A percentile compares a stretch with the other conserved stretches of the same genome.
Conservation (phyloP, 2,888 invertebrate species). For the Electrophaes corylata region DNA sequence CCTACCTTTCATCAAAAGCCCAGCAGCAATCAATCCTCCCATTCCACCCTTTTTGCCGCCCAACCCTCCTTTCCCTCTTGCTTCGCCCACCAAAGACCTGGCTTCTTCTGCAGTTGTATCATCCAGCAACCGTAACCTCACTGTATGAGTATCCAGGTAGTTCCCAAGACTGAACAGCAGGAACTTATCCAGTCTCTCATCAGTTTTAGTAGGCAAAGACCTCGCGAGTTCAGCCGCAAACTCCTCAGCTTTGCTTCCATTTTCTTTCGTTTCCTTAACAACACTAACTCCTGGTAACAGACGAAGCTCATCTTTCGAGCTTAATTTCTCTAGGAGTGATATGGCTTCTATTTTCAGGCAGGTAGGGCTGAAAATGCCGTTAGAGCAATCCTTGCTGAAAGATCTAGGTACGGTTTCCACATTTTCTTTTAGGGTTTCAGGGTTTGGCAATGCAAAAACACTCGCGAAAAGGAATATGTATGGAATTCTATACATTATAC, state of each 20-base stretch:
- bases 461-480: conserved; percentile 52
- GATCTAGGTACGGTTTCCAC: conserved; percentile 24
- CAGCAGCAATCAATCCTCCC: conserved; percentile 82
- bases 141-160: conserved; percentile 89
- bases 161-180: conserved; percentile 88
- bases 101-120: conserved; percentile 85
- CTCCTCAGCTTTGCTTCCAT: conserved; percentile 86
- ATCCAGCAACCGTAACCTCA: conserved; percentile 89
- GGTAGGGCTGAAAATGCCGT: conserved; percentile 56
- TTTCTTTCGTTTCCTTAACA: conserved; percentile 83
- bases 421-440: conserved; percentile 62
- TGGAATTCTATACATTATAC: conserved; percentile 62
- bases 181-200: conserved; percentile 90
- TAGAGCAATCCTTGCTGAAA: conserved; percentile 54
- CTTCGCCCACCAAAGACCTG: conserved; percentile 81
- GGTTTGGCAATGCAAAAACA: conserved; percentile 64
- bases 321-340: conserved; percentile 57
- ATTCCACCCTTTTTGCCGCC: conserved; percentile 80
- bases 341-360: conserved; percentile 64
- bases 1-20: conserved; percentile 86
- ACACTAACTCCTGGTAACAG: conserved; percentile 81
- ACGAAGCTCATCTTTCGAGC: conserved; percentile 57
- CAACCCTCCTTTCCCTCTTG: conserved; percentile 78
- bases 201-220: conserved; percentile 90
- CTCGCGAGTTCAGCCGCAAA: conserved; percentile 89